Percentiles rank a stretch among this genome's conserved stretches.
Conservation (phyloP, 1,140 invertebrate genomes). For the Drosophila triauraria region DNA sequence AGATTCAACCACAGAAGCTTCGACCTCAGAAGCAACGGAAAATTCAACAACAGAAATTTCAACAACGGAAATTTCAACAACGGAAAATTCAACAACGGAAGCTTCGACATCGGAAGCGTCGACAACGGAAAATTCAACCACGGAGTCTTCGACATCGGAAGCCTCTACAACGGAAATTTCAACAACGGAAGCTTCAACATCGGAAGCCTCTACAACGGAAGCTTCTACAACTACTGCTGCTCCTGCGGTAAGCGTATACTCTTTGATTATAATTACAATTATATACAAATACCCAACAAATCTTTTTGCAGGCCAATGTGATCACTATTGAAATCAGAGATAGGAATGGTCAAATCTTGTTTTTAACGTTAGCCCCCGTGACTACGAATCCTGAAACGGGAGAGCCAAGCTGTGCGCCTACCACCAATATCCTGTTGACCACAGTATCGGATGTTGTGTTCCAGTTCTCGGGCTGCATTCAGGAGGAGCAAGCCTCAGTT, state of each 20-base stretch:
- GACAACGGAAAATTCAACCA: constrained; percentile 1
- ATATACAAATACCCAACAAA: neutral
- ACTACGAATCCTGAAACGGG: neutral
- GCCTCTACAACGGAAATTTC: neutral
- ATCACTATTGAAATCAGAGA: constrained; percentile 2
- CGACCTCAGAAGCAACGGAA: constrained; percentile 2
- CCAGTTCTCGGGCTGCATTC: constrained; percentile 25
- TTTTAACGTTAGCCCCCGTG: neutral
- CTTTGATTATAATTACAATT: no score
- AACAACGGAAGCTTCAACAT: neutral
- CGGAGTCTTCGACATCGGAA: neutral
- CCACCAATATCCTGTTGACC: constrained; percentile 15
- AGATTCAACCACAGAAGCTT: neutral
- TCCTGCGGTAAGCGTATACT: neutral
- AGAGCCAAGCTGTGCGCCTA: constrained; percentile 4
- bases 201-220: neutral
- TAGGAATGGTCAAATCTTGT: neutral
- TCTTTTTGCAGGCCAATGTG: neutral
- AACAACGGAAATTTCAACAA: neutral
- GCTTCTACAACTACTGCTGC: neutral
- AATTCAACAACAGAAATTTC: neutral
- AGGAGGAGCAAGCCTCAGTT: neutral
- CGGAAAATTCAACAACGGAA: neutral
- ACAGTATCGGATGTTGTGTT: constrained; percentile 9
- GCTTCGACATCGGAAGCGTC: no score